phyloP scores from a whole-genome alignment of 1,140 invertebrate genomes.

The Tyrophagus putrescentiae region DNA sequence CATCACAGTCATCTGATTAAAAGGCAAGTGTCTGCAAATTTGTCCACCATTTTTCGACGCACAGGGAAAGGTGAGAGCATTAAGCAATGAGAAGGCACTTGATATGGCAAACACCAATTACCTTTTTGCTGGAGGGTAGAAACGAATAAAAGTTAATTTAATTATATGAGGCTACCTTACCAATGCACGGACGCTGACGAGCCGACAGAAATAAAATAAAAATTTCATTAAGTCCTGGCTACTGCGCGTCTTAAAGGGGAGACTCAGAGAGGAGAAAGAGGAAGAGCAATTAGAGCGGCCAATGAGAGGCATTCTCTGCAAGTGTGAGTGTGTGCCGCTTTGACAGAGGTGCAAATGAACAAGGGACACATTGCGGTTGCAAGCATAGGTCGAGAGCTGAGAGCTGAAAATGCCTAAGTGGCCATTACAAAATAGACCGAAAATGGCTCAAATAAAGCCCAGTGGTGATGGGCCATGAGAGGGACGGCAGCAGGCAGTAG shows the following conservation, averaged over 20 bases:
- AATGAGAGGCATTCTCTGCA: too few species aligned
- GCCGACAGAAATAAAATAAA: neutral
- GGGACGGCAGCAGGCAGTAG: too few species aligned
- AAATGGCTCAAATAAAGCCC: too few species aligned
- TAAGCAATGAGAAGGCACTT: neutral
- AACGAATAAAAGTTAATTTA: constrained; percentile 11
- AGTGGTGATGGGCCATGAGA: too few species aligned
- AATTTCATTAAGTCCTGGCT: neutral
- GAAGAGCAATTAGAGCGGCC: too few species aligned
- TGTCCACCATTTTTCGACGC: neutral
- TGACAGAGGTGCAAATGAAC: too few species aligned
- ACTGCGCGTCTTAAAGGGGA: neutral
- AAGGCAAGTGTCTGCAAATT: constrained; percentile 2
- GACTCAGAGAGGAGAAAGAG: too few species aligned
- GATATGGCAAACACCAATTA: neutral
- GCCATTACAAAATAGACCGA: too few species aligned
- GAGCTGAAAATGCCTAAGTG: too few species aligned
- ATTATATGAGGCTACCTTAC: neutral
- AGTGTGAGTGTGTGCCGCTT: too few species aligned
- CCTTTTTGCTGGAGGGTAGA: neutral
- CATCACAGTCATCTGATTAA: neutral
- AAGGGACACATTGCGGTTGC: too few species aligned
- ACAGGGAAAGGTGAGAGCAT: neutral
- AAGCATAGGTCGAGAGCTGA: too few species aligned
- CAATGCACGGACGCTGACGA: neutral